Evolutionary conservation across 1,140 invertebrate genomes (phyloP), one percentile per base, ranked within the genome.

Genomic region (Oryctes rhinoceros): DNA sequence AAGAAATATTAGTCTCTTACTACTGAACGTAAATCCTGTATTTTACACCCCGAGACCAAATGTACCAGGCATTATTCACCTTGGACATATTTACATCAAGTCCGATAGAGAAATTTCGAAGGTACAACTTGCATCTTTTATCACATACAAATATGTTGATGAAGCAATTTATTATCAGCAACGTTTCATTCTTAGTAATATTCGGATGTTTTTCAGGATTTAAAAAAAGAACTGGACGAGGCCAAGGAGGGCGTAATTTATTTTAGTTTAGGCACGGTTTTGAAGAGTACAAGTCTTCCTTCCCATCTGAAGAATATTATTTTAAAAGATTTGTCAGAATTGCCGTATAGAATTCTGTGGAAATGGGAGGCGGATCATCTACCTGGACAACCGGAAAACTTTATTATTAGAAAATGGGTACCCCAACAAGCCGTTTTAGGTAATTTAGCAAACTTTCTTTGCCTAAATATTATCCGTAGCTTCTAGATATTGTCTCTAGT

Each of bases 321-420:
- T 48, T 88, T 91, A 79, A 81, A 87, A 7, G 88, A 85, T 0
- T 87, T 92, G 80, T 88, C 87, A 0, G 86, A 85, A n/a, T 80
- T 91, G 15, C 86, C 88, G 6, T 89, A 91, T 79, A 87, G 67
- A 79, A 71, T 81, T 30, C 47, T 81, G 18, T 81, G 80, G 80
- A 81, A 81, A 76, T 81, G 77, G 87, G 89, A 92, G 80, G 82
- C 87, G 10, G 81, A 81, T 0, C 84, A 90, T 74, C 86, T 93
- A 53, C 87, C 90, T 0, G 85, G 87, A 48, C 89, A 90, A 79
- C 87, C 91, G 0, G 83, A 87, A 0, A 94, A 94, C 87, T 87
- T 95, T 0, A 88, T 91, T 78, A 84, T 92, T 1, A 88, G 87
- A 37, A 90, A 90, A 74, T 94, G 93, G 93, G 84, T 94, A 4